phyloP scores from a whole-genome alignment of 92 coral and sea anemone species.

The Epizoanthus illoricatus region DNA sequence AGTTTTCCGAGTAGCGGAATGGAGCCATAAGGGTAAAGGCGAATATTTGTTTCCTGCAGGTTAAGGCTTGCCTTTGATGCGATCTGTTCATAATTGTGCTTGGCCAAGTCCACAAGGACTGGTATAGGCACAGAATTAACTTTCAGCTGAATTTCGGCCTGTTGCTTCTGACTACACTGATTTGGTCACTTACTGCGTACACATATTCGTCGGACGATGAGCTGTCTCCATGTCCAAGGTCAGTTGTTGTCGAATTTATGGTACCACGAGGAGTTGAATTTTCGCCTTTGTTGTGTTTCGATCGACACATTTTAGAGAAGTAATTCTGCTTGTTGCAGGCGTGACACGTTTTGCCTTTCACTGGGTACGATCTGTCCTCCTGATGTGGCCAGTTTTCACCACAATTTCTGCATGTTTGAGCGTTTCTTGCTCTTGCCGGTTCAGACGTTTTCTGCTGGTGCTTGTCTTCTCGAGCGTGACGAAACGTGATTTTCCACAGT shows the following conservation, averaged over 20 bases:
- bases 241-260: not conserved
- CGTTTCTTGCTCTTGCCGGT: not conserved
- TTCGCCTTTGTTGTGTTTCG: conserved; percentile 2
- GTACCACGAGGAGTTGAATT: not conserved
- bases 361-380: conserved; percentile 23
- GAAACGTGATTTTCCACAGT: not conserved
- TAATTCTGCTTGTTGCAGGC: conserved; percentile 37
- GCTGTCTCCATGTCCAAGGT: not conserved
- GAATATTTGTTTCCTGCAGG: conserved; percentile 25
- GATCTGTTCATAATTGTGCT: conserved; percentile 24
- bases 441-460: too few species aligned
- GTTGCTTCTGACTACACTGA: not conserved
- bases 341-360: conserved; percentile 36
- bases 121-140: conserved; percentile 31
- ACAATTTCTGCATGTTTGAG: conserved; percentile 32
- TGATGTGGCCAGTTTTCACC: conserved; percentile 45
- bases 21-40: conserved; percentile 26
- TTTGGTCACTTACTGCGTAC: not conserved
- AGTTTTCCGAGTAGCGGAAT: conserved; percentile 26
- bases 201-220: conserved; percentile 13
- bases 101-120: conserved; percentile 50
- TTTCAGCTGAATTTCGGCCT: not conserved
- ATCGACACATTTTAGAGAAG: conserved; percentile 18
- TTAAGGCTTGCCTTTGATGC: not conserved
- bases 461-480: too few species aligned